phyloP scores from a whole-genome alignment of 2,113 vertebrate species.

The Gymnocephalus cernua region DNA sequence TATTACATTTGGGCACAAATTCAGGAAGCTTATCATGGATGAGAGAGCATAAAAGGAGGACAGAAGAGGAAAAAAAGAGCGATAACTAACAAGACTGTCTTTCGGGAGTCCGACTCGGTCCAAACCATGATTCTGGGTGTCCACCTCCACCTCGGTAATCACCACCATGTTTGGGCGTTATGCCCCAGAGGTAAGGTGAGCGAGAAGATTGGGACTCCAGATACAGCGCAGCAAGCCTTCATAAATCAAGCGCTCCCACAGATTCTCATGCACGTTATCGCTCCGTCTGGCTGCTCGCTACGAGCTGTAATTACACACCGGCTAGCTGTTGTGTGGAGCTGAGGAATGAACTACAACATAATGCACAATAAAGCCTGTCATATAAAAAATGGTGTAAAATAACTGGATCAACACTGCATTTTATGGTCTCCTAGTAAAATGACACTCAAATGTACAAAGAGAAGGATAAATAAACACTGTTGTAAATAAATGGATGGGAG shows the following conservation, averaged over 20 bases:
- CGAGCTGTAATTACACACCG: conserved; percentile 96
- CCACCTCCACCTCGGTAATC: conserved; percentile 72
- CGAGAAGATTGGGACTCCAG: conserved; percentile 89
- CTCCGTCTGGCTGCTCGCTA: conserved; percentile 92
- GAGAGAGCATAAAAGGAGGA: conserved; percentile 1
- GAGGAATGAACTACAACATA: conserved; percentile 93
- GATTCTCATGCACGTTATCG: conserved; percentile 89
- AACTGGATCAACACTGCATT: conserved; percentile 81
- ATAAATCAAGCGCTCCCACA: conserved; percentile 93
- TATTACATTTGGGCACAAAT: conserved; percentile 10
- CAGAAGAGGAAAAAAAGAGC: background rate
- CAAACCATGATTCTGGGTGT: background rate
- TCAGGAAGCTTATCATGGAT: conserved; percentile 10
- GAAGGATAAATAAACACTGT: conserved; percentile 46
- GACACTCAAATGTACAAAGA: conserved; percentile 72
- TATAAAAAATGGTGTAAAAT: conserved; percentile 95
- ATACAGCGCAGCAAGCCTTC: conserved; percentile 86
- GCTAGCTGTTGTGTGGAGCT: conserved; percentile 86
- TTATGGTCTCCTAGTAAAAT: conserved; percentile 68
- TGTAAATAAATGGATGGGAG: conserved; percentile 31
- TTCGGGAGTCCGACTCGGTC: background rate
- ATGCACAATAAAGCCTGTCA: conserved; percentile 96
- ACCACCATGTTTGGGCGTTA: conserved; percentile 76
- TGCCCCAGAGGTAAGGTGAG: conserved; percentile 88
- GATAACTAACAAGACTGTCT: conserved; percentile 8